Percentiles rank a stretch among this genome's conserved stretches.
These are phyloP conservation scores for Epizoanthus stellaris DNA, from an alignment of 92 coral and sea anemone genomes.

Conservation along the genomic window DNA sequence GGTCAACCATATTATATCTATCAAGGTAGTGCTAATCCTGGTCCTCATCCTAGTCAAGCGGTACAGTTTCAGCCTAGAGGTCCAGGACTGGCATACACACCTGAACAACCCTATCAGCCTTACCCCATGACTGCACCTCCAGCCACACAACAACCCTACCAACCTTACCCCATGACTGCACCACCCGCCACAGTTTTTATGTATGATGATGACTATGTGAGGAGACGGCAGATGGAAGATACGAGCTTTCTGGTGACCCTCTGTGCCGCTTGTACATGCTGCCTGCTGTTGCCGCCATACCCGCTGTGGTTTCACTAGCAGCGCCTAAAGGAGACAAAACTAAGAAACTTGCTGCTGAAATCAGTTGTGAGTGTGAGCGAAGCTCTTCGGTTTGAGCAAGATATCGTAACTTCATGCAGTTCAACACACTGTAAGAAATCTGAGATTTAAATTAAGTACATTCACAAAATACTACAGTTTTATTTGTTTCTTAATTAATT, in stretches of 20 bases:
- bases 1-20: slow-evolving; percentile 22
- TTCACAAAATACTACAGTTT: too few relatives aligned
- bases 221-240: slow-evolving; percentile 30
- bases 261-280: slow-evolving; percentile 29
- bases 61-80: neutral
- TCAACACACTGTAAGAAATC: too few relatives aligned
- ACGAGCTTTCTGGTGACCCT: slow-evolving; percentile 12
- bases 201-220: slow-evolving; percentile 15
- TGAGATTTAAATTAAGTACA: too few relatives aligned
- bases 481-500: too few relatives aligned
- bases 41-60: slow-evolving; percentile 18
- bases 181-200: slow-evolving; percentile 34
- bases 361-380: too few relatives aligned
- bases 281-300: slow-evolving; percentile 18
- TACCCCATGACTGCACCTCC: slow-evolving; percentile 26
- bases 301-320: slow-evolving; percentile 29
- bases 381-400: too few relatives aligned
- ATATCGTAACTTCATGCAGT: too few relatives aligned
- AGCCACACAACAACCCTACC: slow-evolving; percentile 31
- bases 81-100: slow-evolving; percentile 29
- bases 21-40: slow-evolving; percentile 22
- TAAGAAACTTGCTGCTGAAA: too few relatives aligned
- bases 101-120: slow-evolving; percentile 32
- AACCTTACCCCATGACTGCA: slow-evolving; percentile 29
- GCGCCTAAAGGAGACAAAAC: too few relatives aligned